Percentiles rank a stretch among this genome's conserved stretches.
Evolutionary conservation across 2,797 vertebrate genomes (phyloP).

Genomic region (Rhinoraja longicauda): DNA sequence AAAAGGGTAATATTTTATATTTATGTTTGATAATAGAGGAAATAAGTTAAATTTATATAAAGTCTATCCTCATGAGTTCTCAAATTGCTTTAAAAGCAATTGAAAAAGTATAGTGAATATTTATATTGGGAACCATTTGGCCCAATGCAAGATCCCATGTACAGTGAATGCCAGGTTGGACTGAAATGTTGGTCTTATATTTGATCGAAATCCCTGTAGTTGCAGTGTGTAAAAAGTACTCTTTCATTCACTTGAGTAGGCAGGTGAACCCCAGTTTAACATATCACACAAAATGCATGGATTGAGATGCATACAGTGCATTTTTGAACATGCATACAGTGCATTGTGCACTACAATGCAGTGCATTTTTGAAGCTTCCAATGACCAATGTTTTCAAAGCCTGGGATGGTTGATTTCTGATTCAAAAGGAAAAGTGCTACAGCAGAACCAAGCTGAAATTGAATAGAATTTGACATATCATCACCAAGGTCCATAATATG

Average conservation of each 20-base stretch:
- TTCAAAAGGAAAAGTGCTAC: background rate
- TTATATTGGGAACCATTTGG: background rate
- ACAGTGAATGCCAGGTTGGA: background rate
- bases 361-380: no score
- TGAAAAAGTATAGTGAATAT: background rate
- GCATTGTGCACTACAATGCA: no score
- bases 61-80: background rate
- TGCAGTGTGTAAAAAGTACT: background rate
- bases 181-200: background rate
- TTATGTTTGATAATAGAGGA: background rate
- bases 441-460: background rate
- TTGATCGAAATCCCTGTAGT: background rate
- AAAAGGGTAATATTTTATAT: conserved; percentile 56
- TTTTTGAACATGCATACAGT: no score
- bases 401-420: background rate
- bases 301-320: no score
- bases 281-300: background rate
- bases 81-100: background rate
- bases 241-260: background rate
- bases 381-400: background rate
- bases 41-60: background rate
- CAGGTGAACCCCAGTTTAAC: background rate
- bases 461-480: background rate
- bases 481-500: background rate
- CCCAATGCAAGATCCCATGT: background rate